Evolutionary conservation across 1,140 invertebrate species (phyloP), one percentile per base, ranked within the genome.

Genomic region (Ditylenchus dipsaci): DNA sequence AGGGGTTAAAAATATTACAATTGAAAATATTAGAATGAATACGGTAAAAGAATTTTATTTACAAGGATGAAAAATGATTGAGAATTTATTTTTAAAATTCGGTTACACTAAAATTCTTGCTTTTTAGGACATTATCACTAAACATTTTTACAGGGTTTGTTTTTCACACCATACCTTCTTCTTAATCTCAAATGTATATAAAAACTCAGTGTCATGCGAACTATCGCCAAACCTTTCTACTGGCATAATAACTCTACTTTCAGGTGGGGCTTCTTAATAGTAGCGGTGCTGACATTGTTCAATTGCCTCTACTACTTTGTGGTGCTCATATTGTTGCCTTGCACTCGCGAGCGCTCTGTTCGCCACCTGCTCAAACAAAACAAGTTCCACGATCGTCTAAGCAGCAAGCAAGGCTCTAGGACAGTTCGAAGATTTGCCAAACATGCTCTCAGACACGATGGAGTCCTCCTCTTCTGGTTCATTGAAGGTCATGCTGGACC

Each of bases 341-440:
- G 53, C 11, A 57, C 21, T 30, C 29, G 53, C 53, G 53, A 57
- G 11, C 53, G 53, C 3, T 57, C 53, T 3, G 27, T 57, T 57
- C 53, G 53, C 3, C 53, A 57, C 53, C 53, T 57, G 53, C 53
- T 57, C 21, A 57, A 57, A 29, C 33, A 38, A 38, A 11, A 57
- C 53, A 57, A 57, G 53, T 30, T 23, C 11, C 11, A 57, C 53
- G 21, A 29, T 11, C 21, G 21, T 5, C 53, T 57, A 3, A 29
- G 3, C 11, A 57, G 3, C 53, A 57, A 57, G 53, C 53, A 57
- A 29, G 27, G 53, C 53, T 30, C 21, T 5, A 57, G 11, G 3
- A 23, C 29, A 5, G 11, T 57, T 30, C 11, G 53, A 5, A 3
- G 27, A 29, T 57, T 57, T 30, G 53, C 53, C 53, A 29, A 57